Percentiles rank a stretch among this genome's conserved stretches.
These are phyloP conservation scores for Patiria pectinifera DNA, from an alignment of 53 echinoderm and acorn worm species.

Conservation along the genomic window DNA sequence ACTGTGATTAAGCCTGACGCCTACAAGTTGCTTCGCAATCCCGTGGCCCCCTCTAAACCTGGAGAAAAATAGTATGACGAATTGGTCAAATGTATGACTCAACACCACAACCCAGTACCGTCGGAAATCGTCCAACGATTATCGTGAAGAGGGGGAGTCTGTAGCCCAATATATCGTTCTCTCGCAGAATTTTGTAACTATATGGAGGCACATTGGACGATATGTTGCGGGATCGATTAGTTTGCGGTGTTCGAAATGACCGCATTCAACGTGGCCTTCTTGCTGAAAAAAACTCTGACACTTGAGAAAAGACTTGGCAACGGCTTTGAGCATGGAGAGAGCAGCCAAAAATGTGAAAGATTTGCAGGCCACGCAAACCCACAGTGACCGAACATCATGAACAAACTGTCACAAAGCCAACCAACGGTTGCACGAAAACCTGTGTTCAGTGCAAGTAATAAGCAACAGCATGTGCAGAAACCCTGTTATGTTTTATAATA, in stretches of 20 bases:
- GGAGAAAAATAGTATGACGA: no score
- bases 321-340: conserved; percentile 30
- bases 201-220: conserved; percentile 27
- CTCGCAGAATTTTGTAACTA: not conserved
- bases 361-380: not conserved
- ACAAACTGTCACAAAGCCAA: not conserved
- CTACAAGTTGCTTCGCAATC: no score
- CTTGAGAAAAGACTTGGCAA: not conserved
- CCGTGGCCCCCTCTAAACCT: no score
- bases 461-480: not conserved
- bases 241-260: no score
- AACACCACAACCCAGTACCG: no score
- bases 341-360: conserved; percentile 54
- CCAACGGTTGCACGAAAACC: not conserved
- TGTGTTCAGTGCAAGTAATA: not conserved
- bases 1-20: no score
- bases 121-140: conserved; percentile 4
- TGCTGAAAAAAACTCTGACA: conserved; percentile 28
- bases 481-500: no score
- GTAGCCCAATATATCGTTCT: no score
- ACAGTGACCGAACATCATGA: conserved; percentile 17
- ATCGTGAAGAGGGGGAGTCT: not conserved
- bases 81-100: no score
- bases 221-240: conserved; percentile 10
- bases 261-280: not conserved